Evolutionary conservation across 37 sponge, comb jelly and placozoan species (phyloP), one percentile per base, ranked within the genome.

Genomic region (Oopsacas minuta): DNA sequence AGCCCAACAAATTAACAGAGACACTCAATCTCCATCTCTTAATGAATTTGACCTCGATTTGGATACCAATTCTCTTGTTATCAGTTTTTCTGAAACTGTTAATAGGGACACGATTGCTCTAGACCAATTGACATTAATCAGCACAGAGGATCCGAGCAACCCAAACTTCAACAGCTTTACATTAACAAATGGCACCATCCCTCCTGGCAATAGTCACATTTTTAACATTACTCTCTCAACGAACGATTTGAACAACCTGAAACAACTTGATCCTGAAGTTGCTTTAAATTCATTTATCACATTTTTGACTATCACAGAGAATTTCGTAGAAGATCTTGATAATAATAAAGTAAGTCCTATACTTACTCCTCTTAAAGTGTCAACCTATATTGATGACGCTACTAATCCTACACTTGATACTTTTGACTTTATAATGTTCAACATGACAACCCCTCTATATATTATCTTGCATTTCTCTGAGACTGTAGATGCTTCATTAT

Each of bases 381-480:
- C 84, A 0, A 12, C 46, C n/a, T 87, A 52, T 51, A 85, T 89
- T 37, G 82, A 87, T 36, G 95, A 94, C 83, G 86, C 87, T 39
- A 89, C 86, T 5, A 34, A 36, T 25, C 95, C 95, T 34, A 35
- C 36, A 22, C 85, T 94, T 22, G 82, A 38, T n/a, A 82, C 87
- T 30, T 94, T 85, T 84, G 85, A 89, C 46, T 89, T 94, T 36
- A 86, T 91, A 69, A 81, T 92, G 39, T 88, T 83, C 25, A 86
- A 91, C 84, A 90, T 89, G 7, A 90, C 89, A 15, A 91, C 91
- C 36, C 91, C 93, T 37, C 49, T 91, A 37, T 87, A 90, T 37
- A 84, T 95, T 49, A 35, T 91, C 36, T 81, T 95, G 5, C 84
- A 87, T 38, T 95, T 95, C 86, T 95, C 93, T 52, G 96, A 95